Percentiles rank a stretch among this genome's conserved stretches.
phyloP scores from a whole-genome alignment of 2,113 vertebrate genomes.

The Centropus bengalensis region DNA sequence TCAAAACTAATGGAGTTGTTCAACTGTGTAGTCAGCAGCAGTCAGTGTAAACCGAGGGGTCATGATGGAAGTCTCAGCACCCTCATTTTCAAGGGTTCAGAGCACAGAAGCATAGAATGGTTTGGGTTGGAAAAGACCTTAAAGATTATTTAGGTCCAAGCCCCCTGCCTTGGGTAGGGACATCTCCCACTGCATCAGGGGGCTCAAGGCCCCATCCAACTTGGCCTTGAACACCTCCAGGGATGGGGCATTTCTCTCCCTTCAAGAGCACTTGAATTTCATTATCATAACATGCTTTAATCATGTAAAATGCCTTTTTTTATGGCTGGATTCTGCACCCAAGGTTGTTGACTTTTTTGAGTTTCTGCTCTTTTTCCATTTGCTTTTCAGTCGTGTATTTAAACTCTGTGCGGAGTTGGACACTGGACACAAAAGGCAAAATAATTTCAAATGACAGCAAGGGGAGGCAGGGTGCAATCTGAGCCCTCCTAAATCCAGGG shows the following conservation, averaged over 20 bases:
- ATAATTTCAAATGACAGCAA: neutral
- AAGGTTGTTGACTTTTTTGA: neutral
- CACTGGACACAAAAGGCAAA: neutral
- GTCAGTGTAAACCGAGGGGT: neutral
- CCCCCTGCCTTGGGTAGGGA: no score
- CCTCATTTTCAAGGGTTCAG: neutral
- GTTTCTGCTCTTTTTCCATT: neutral
- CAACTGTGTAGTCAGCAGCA: rapidly evolving
- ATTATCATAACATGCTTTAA: neutral
- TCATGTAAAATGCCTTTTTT: neutral
- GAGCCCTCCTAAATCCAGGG: neutral
- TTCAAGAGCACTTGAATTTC: neutral
- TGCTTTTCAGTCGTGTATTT: neutral
- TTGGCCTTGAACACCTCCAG: no score
- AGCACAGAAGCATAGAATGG: no score
- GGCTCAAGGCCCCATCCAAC: no score
- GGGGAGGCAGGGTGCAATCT: neutral
- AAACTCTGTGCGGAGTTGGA: rapidly evolving
- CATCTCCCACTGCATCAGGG: no score
- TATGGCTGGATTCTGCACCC: neutral
- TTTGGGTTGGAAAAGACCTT: no score
- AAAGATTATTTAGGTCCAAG: no score
- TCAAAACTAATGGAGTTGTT: rapidly evolving
- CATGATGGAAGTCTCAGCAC: neutral
- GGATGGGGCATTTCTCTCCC: no score